Evolutionary conservation across 2,888 invertebrate genomes (phyloP).

Genomic region (Resseliella maxima): DNA sequence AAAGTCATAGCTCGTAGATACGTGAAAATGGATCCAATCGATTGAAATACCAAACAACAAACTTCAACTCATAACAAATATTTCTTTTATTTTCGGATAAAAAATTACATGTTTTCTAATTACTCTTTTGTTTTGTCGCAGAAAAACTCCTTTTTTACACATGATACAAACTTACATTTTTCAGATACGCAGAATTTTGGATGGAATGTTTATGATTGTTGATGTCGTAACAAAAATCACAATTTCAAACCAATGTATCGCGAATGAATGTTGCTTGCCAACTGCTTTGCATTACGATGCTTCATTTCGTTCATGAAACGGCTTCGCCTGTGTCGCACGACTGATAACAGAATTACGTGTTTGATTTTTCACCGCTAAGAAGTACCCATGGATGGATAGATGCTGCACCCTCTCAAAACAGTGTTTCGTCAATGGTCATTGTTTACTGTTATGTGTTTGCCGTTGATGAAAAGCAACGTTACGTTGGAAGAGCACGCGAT

Average conservation of each 20-base stretch:
- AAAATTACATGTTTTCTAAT: too few relatives aligned
- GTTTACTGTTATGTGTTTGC: not conserved
- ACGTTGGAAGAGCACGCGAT: not conserved
- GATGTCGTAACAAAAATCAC: slow-evolving; percentile 8
- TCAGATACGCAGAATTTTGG: not conserved
- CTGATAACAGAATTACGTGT: too few relatives aligned
- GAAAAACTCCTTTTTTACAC: not conserved
- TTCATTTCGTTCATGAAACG: not conserved
- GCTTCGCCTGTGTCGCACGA: not conserved
- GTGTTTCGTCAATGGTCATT: not conserved
- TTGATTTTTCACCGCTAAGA: slow-evolving; percentile 6
- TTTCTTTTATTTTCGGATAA: too few relatives aligned
- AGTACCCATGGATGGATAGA: not conserved
- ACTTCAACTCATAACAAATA: too few relatives aligned
- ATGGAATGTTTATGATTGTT: not conserved
- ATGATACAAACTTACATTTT: slow-evolving; percentile 10
- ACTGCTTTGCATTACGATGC: slow-evolving; percentile 10
- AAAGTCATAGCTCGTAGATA: not conserved
- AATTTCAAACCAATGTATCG: not conserved
- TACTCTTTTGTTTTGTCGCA: too few relatives aligned
- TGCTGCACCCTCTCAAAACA: not conserved
- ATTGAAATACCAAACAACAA: not conserved
- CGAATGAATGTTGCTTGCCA: not conserved
- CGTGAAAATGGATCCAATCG: not conserved
- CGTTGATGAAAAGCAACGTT: not conserved